phyloP scores from a whole-genome alignment of 2,888 invertebrate species.

The Lochmaea capreae region DNA sequence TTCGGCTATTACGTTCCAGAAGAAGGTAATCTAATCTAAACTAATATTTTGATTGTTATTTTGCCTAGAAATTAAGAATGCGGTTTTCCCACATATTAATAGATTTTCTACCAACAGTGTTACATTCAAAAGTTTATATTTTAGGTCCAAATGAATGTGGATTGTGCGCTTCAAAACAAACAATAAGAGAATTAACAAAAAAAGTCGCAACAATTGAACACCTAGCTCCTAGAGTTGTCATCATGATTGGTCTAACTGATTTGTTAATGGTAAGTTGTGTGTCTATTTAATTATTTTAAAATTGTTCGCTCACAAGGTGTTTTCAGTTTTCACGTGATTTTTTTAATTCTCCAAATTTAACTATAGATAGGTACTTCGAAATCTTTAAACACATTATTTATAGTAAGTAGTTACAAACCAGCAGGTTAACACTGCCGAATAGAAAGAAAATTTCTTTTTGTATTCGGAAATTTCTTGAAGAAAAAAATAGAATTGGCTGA shows the following conservation, averaged over 20 bases:
- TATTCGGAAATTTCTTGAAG: too few relatives aligned
- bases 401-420: too few relatives aligned
- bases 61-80: background rate
- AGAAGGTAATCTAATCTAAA: conserved; percentile 43
- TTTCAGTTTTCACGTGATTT: too few relatives aligned
- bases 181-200: conserved; percentile 51
- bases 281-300: background rate
- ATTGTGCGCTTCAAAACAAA: conserved; percentile 51
- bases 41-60: conserved; percentile 1
- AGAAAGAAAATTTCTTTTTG: too few relatives aligned
- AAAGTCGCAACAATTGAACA: conserved; percentile 48
- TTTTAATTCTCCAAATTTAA: too few relatives aligned
- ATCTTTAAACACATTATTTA: too few relatives aligned
- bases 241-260: conserved; percentile 56
- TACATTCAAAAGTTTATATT: conserved; percentile 18
- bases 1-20: conserved; percentile 56
- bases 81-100: too few relatives aligned
- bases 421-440: too few relatives aligned
- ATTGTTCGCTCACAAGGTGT: too few relatives aligned
- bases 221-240: conserved; percentile 55
- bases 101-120: too few relatives aligned
- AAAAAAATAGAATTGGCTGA: too few relatives aligned
- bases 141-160: conserved; percentile 53
- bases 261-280: conserved; percentile 47
- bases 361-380: too few relatives aligned